phyloP scores from a whole-genome alignment of 2,113 vertebrate species.

The Neoarius graeffei region DNA sequence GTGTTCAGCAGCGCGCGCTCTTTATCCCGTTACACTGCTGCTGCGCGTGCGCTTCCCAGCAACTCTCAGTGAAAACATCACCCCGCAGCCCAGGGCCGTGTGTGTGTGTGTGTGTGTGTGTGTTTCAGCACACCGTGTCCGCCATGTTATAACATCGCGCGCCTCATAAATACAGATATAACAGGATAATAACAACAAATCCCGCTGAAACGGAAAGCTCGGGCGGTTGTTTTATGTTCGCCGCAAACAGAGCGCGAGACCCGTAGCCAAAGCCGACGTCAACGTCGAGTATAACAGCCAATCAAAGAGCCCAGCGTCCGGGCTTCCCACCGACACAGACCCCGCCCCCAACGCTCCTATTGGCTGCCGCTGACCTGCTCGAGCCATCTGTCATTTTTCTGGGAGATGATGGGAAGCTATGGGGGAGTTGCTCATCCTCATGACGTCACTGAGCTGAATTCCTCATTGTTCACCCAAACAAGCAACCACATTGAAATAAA shows the following conservation, averaged over 20 bases:
- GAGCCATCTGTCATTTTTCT: slow-evolving; percentile 14
- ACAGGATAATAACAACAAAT: not conserved
- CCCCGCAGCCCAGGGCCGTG: not conserved
- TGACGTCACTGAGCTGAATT: not conserved
- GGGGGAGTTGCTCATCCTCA: not conserved
- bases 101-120: too few relatives aligned
- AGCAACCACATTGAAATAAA: not conserved
- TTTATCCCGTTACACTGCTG: slow-evolving; percentile 23
- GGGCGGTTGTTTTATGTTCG: not conserved
- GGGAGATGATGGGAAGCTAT: not conserved
- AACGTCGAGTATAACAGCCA: slow-evolving; percentile 25
- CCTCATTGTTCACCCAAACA: not conserved
- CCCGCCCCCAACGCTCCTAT: slow-evolving; percentile 28
- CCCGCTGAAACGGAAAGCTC: not conserved
- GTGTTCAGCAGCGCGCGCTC: slow-evolving; percentile 31
- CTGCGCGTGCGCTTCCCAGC: slow-evolving; percentile 14
- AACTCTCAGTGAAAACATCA: not conserved
- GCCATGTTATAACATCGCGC: not conserved
- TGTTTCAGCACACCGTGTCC: not conserved
- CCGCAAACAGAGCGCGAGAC: slow-evolving; percentile 20
- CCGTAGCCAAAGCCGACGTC: slow-evolving; percentile 10
- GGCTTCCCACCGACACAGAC: not conserved
- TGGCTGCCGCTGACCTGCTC: not conserved
- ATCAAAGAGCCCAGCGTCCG: slow-evolving; percentile 25
- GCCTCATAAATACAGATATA: not conserved